Percentiles rank a stretch among this genome's conserved stretches.
phyloP scores from a whole-genome alignment of 2,888 invertebrate genomes.

The Sminthurides aquaticus region DNA sequence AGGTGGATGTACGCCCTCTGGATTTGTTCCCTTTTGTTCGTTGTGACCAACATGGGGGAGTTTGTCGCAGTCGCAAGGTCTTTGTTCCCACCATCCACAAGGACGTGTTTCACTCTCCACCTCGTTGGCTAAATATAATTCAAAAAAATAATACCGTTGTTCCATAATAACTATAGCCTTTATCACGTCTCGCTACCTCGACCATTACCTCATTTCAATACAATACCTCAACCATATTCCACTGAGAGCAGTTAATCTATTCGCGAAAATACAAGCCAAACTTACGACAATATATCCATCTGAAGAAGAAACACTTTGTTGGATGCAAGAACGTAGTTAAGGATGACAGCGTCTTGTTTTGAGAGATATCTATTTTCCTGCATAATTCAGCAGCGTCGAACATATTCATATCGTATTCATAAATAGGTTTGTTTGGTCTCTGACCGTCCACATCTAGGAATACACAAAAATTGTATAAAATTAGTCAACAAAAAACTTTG shows the following conservation, averaged over 20 bases:
- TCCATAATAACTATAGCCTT: background rate
- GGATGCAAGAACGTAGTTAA: background rate
- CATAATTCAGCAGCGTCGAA: conserved; percentile 11
- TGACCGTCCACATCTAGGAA: conserved; percentile 6
- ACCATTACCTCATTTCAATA: background rate
- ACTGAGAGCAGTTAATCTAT: too few species aligned
- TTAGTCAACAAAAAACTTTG: background rate
- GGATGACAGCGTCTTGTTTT: background rate
- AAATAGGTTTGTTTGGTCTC: background rate
- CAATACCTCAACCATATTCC: too few species aligned
- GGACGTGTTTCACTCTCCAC: conserved; percentile 4
- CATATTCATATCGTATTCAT: conserved; percentile 15
- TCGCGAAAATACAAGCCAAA: background rate
- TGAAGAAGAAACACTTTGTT: conserved; percentile 10
- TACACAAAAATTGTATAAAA: background rate
- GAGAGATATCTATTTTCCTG: conserved; percentile 5
- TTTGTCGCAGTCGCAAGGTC: conserved; percentile 6
- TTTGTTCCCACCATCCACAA: conserved; percentile 20
- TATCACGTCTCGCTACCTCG: background rate
- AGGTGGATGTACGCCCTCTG: background rate
- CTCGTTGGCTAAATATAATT: conserved; percentile 9
- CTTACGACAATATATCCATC: conserved; percentile 21
- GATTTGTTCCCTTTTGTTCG: background rate
- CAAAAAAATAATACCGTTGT: background rate
- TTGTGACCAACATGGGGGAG: background rate